Base-by-base conservation (phyloP, 2,888 invertebrate genomes). In the Drosophila koepferae region DNA sequence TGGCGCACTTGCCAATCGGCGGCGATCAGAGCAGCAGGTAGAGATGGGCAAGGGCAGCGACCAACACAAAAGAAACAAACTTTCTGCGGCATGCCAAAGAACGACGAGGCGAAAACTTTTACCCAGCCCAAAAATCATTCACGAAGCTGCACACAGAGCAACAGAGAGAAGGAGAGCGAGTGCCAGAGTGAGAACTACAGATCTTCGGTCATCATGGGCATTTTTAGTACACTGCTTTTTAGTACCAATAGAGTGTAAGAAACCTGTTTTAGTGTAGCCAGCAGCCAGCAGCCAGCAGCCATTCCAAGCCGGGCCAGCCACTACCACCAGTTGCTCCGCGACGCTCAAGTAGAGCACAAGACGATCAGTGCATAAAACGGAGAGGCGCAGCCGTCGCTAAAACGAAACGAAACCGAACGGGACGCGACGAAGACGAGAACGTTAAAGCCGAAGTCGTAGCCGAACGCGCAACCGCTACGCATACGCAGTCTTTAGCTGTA, bases 1-100 rank as follows among this genome's bases (percentile, higher is more conserved):
- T 86, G 85, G 90, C 85, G 85, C 85, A 90, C 85, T 86, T 86
- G 85, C 89, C 85, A 90, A 90, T 85, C 90, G 72, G 78, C 60
- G 0, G 28, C 41, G 88, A 90, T 89, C 84, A 68, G 74, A 68
- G 74, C 72, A 72, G 74, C 87, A 83, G 86, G 82, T 81, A 75
- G 66, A 65, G 66, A 65, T 36, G 65, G 51, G 64, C 68, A 77
- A 80, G 74, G 70, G 82, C 61, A 58, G 36, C 20, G 44, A 51
- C 66, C 62, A 67, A 40, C 58, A 77, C 63, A 74, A 84, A 83
- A 73, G 82, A 72, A 74, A 86, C 74, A 70, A 81, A 87, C 86
- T 87, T 87, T 87, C 86, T 84, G 90, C 86, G 77, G 72, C 78
- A 86, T 73, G 77, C 79, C 79, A 78, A 86, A 77, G 88, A 72